Conservation (phyloP, 2,113 vertebrate species). For the Phainopepla nitens region DNA sequence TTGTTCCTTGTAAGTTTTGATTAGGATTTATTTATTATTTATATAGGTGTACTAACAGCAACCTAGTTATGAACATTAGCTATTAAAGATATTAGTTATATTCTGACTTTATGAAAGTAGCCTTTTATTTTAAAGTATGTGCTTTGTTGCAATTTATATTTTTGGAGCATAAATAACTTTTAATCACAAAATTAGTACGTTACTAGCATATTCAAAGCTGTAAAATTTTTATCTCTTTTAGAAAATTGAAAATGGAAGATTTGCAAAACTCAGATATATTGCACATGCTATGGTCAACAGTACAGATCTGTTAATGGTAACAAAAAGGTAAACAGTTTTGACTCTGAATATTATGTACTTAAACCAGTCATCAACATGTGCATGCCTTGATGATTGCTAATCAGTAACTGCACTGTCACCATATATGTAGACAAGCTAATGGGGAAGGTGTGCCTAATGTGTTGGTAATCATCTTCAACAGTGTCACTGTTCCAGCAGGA, state of each 20-base stretch:
- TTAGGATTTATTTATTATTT: not conserved
- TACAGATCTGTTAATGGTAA: constrained; percentile 72
- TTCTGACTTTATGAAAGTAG: not conserved
- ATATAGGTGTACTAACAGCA: not conserved
- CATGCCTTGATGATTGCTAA: not conserved
- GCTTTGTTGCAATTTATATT: not conserved
- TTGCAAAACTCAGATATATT: constrained; percentile 94
- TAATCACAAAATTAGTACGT: not conserved
- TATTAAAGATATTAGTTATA: not conserved
- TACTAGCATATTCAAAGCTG: not conserved
- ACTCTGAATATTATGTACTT: constrained; percentile 19
- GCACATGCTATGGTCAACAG: constrained; percentile 95
- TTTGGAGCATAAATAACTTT: not conserved
- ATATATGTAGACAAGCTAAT: too few species aligned
- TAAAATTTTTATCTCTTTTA: constrained; percentile 65
- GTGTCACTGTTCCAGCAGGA: too few species aligned
- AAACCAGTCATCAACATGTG: not conserved
- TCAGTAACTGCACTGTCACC: too few species aligned
- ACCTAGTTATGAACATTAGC: not conserved
- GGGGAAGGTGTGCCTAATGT: too few species aligned
- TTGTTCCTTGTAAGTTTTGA: not conserved
- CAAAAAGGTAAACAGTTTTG: too few species aligned
- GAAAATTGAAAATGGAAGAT: constrained; percentile 98
- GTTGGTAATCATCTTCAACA: too few species aligned
- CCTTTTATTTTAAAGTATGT: not conserved